Evolutionary conservation across 1,140 invertebrate species (phyloP).

Genomic region (Neotoxoptera formosana): DNA sequence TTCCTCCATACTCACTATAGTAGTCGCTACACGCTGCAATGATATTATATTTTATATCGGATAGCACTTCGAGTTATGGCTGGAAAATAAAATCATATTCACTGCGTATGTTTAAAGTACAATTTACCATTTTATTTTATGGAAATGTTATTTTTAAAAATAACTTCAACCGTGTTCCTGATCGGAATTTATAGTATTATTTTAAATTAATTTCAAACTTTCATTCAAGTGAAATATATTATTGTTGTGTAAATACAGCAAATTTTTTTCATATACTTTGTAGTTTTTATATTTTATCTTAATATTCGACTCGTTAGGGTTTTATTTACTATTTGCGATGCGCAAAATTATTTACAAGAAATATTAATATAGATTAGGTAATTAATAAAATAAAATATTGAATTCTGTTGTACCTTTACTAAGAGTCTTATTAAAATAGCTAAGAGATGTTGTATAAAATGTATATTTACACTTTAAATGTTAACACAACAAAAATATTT

Average conservation of each 20-base stretch:
- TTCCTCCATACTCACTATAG: not conserved
- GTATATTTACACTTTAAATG: not conserved
- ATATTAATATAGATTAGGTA: not conserved
- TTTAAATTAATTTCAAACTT: not conserved
- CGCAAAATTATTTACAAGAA: not conserved
- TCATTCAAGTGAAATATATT: not conserved
- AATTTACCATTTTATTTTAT: conserved; percentile 2
- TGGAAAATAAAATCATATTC: not conserved
- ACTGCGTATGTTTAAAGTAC: not conserved
- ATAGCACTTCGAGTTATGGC: not conserved
- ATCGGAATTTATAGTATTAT: conserved; percentile 10
- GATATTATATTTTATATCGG: conserved; percentile 2
- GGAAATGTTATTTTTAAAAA: not conserved
- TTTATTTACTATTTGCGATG: not conserved
- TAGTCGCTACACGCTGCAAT: not conserved
- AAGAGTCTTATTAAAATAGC: not conserved
- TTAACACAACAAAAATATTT: not conserved
- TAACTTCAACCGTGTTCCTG: not conserved
- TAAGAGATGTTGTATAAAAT: not conserved
- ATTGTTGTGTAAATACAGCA: not conserved
- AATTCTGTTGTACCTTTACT: not conserved
- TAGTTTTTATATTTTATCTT: not conserved
- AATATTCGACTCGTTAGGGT: not conserved
- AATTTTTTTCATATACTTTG: not conserved
- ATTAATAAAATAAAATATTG: not conserved